These are phyloP conservation scores for Shinisaurus crocodilurus DNA, from an alignment of 2,113 vertebrate genomes.

Conservation along the genomic window DNA sequence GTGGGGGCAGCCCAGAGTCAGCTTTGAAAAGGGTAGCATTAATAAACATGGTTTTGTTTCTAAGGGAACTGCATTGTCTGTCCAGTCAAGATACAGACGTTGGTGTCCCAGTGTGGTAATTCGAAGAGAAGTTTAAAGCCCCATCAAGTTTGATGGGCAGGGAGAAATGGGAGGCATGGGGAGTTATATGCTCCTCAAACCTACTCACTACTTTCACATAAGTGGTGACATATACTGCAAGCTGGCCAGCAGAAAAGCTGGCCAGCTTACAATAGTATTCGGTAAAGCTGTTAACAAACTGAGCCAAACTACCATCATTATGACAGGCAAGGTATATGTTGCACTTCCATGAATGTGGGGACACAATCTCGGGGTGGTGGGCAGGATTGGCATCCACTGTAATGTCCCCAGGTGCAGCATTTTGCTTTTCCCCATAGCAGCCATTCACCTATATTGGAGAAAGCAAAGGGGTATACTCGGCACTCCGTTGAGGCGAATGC, in stretches of 20 bases:
- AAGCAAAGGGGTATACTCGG: neutral
- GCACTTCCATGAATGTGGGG: neutral
- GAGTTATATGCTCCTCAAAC: neutral
- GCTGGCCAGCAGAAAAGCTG: no score
- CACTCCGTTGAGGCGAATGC: neutral
- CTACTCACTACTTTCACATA: neutral
- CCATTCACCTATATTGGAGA: neutral
- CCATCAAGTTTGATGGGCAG: neutral
- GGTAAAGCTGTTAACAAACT: neutral
- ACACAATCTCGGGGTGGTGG: neutral
- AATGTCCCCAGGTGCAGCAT: neutral
- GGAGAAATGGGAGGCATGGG: neutral
- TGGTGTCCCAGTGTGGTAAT: neutral
- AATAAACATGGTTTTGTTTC: neutral
- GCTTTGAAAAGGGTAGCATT: neutral
- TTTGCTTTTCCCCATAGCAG: neutral
- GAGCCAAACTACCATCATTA: neutral
- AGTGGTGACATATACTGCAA: neutral
- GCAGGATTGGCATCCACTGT: neutral
- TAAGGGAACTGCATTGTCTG: fast-evolving
- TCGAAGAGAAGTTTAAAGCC: neutral
- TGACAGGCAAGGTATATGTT: neutral
- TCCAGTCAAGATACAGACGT: neutral
- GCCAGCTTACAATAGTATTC: neutral
- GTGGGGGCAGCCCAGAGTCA: neutral